These are phyloP conservation scores for Pandemis cinnamomeana DNA, from an alignment of 2,888 invertebrate genomes.

Conservation along the genomic window DNA sequence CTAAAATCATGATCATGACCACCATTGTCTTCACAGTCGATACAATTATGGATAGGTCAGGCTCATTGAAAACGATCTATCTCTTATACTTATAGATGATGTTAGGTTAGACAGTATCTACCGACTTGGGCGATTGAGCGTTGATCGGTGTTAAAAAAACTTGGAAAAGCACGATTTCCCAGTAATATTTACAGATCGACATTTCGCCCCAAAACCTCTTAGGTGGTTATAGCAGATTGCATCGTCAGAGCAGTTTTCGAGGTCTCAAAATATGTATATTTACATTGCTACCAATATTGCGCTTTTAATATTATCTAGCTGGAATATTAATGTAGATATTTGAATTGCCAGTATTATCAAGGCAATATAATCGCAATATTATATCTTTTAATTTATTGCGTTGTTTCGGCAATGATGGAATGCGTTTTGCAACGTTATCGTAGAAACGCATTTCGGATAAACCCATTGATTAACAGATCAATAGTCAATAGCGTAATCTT, in stretches of 20 bases:
- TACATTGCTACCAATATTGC: too few species aligned
- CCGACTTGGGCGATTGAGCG: too few species aligned
- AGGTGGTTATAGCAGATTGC: too few species aligned
- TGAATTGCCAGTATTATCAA: constrained; percentile 13
- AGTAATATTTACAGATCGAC: too few species aligned
- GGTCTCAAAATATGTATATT: too few species aligned
- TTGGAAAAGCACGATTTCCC: too few species aligned
- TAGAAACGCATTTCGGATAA: constrained; percentile 28
- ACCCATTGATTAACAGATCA: neutral
- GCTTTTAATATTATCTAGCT: neutral
- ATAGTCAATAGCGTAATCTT: constrained; percentile 9
- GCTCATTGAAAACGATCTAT: neutral
- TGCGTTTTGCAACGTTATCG: constrained; percentile 14
- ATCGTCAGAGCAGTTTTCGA: too few species aligned
- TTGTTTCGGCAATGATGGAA: constrained; percentile 20
- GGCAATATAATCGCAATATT: constrained; percentile 15
- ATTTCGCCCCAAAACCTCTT: too few species aligned
- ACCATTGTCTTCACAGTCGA: constrained; percentile 3
- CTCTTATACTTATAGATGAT: too few species aligned
- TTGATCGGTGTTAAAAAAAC: too few species aligned
- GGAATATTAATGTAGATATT: neutral
- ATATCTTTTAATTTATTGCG: constrained; percentile 27
- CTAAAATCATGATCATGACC: constrained; percentile 23
- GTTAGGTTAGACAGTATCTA: too few species aligned
- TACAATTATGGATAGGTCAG: constrained; percentile 7